Evolutionary conservation across 2,113 vertebrate genomes (phyloP).

Genomic region (Dendrocopos noguchii): DNA sequence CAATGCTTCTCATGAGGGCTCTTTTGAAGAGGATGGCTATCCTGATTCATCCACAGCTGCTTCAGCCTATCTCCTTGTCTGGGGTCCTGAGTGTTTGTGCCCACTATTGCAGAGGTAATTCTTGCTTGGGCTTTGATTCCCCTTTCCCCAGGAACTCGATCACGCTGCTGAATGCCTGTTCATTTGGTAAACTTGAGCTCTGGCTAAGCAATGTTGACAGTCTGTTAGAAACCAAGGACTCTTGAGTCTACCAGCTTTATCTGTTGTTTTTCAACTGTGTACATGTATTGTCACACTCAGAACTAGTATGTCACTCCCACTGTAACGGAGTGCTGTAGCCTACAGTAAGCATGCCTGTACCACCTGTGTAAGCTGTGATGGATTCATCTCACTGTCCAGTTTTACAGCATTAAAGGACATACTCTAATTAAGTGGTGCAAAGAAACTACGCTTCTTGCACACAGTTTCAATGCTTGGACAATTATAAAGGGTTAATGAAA

Average conservation of each 20-base stretch:
- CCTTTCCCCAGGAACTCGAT: background rate
- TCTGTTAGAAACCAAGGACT: background rate
- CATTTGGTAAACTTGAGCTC: background rate
- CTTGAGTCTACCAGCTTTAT: background rate
- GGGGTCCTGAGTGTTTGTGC: background rate
- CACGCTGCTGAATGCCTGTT: background rate
- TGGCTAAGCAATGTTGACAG: background rate
- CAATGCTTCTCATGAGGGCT: background rate
- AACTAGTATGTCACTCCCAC: background rate
- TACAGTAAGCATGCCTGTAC: background rate
- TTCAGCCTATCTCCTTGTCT: background rate
- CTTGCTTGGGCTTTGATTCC: background rate
- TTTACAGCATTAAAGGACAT: background rate
- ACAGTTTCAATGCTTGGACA: background rate
- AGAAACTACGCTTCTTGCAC: fast-evolving
- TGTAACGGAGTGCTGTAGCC: background rate
- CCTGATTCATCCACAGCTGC: background rate
- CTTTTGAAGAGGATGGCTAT: background rate
- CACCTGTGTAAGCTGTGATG: background rate
- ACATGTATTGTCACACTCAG: background rate
- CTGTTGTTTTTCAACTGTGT: background rate
- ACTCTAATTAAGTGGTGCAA: background rate
- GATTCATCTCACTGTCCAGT: background rate
- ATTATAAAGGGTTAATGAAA: background rate
- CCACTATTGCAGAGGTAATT: background rate